Base-by-base conservation (phyloP, 2,888 invertebrate species). In the Lepidochrysops patricia region DNA sequence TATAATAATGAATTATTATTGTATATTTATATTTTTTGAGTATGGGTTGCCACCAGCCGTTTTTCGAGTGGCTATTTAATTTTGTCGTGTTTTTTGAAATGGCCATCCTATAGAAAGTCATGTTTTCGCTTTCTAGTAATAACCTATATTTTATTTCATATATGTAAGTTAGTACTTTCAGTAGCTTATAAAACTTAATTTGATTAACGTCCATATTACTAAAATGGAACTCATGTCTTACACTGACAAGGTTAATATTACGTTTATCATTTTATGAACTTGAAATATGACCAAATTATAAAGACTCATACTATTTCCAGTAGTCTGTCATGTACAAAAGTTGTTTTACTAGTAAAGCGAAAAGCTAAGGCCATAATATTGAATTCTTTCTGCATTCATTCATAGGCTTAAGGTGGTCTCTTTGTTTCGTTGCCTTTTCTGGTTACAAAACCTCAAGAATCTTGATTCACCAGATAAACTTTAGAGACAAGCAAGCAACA, bases 121-220 rank as follows among this genome's bases (percentile, higher is more conserved):
- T 12, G 12, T 32, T 54, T 52, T 54, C 54, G 54, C 54, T 54
- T 54, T 19, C 54, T 54, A 54, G 54, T 54, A 54, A 54, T 52
- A n/a, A 26, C 13, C 6, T 2, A 6, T 5, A 43, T 27, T 13
- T 2, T 7, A 43, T 4, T 23, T 43, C 9, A 2, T 9, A 13
- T 43, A n/a, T 19, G 9, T 19, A 19, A 19, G 9, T 2, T 43
- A 15, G 2, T 19, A 37, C 13, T 37, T 35, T 37, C 15, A 37
- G 15, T 43, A 19, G 13, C 9, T 43, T n/a, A 9, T 7, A 43
- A 37, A 19, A 43, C 19, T 43, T 43, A n/a, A n/a, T n/a, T n/a
- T n/a, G 29, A 29, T 4, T 7, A 29, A 5, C 7, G 29, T 7
- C 7, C 2, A 26, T n/a, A 26, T 26, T n/a, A 5, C 5, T 50